phyloP scores from a whole-genome alignment of 2,888 invertebrate species.

The Leptinotarsa juncta region DNA sequence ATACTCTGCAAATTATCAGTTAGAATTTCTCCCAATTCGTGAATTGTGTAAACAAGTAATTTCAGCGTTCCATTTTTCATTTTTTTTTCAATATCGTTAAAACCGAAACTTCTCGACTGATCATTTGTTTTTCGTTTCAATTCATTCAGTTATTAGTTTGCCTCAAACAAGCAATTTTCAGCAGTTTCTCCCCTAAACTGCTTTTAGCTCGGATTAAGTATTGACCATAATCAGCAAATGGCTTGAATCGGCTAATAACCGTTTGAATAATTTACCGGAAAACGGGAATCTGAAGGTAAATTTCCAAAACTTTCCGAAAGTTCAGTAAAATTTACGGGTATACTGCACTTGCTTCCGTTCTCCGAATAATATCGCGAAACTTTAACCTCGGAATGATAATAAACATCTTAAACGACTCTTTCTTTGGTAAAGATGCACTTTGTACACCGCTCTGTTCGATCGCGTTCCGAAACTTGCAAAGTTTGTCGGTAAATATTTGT shows the following conservation, averaged over 20 bases:
- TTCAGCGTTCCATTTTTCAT: too few relatives aligned
- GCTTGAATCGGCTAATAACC: background rate
- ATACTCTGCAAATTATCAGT: too few relatives aligned
- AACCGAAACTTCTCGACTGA: too few relatives aligned
- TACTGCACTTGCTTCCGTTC: background rate
- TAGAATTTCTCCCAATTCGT: too few relatives aligned
- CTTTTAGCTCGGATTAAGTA: background rate
- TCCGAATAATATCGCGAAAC: background rate
- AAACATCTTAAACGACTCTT: background rate
- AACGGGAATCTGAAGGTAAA: background rate
- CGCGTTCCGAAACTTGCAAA: background rate
- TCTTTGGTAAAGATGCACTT: background rate
- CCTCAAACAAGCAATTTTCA: background rate
- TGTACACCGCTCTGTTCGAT: background rate
- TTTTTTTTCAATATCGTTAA: too few relatives aligned
- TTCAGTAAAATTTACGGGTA: background rate
- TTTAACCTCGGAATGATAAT: background rate
- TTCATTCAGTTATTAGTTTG: too few relatives aligned
- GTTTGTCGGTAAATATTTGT: background rate
- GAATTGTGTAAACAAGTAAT: too few relatives aligned
- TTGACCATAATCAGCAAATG: conserved; percentile 3
- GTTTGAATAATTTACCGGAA: conserved; percentile 6
- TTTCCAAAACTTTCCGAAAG: background rate
- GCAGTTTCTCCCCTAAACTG: background rate
- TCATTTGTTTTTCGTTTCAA: too few relatives aligned